Evolutionary conservation across 2,797 vertebrate genomes (phyloP).

Genomic region (Sphenopsis melanotis): DNA sequence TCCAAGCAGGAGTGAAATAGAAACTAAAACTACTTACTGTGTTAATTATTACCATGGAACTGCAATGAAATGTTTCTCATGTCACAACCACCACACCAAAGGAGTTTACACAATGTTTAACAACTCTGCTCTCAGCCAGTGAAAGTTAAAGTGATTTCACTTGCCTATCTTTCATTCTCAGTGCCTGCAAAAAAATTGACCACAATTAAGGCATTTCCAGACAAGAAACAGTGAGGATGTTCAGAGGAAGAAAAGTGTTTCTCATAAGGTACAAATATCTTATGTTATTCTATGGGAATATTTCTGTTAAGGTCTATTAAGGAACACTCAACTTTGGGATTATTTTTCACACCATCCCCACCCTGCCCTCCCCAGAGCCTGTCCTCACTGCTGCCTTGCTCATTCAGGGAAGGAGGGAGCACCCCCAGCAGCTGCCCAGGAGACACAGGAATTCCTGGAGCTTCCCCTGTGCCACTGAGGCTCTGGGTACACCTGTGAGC

Average conservation of each 20-base stretch:
- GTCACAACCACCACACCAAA: neutral
- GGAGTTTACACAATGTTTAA: neutral
- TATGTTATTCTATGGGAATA: constrained; percentile 43
- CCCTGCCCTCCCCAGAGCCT: neutral
- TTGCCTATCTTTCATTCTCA: neutral
- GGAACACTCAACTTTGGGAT: neutral
- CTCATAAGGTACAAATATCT: constrained; percentile 55
- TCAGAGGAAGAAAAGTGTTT: constrained; percentile 40
- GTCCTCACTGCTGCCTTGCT: constrained; percentile 23
- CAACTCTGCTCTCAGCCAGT: neutral
- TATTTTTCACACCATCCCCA: neutral
- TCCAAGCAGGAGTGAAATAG: neutral
- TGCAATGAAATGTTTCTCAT: neutral
- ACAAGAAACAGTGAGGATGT: neutral
- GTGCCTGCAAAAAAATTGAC: neutral
- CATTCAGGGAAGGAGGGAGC: neutral
- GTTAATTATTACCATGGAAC: neutral
- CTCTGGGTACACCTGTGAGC: constrained; percentile 13
- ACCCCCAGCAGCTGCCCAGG: neutral
- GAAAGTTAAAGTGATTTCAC: neutral
- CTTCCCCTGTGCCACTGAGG: neutral
- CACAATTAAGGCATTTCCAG: neutral
- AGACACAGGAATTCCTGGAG: neutral
- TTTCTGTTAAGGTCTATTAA: constrained; percentile 21
- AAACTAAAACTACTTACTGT: neutral